A percentile compares a stretch with the other conserved stretches of the same genome.
phyloP scores from a whole-genome alignment of 2,113 vertebrate species.

The Felis chaus region DNA sequence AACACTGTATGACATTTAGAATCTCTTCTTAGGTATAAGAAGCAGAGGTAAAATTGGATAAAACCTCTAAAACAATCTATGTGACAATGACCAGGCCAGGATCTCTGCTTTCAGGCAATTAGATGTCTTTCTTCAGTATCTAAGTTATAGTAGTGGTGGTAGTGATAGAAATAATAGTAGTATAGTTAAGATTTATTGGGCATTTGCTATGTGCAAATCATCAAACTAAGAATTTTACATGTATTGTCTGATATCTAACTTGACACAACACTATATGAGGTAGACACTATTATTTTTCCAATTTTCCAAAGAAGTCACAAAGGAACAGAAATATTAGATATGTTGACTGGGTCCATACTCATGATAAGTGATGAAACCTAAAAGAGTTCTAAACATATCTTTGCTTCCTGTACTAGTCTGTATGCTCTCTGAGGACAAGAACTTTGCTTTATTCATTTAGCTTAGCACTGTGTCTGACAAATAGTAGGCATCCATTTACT shows the following conservation, averaged over 20 bases:
- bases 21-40: background rate
- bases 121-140: background rate
- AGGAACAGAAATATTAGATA: background rate
- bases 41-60: background rate
- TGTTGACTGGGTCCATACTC: background rate
- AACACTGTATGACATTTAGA: background rate
- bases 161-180: background rate
- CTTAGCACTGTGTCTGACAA: background rate
- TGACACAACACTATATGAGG: background rate
- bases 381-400: background rate
- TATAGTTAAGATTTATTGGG: background rate
- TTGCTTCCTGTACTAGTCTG: background rate
- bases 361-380: background rate
- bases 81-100: background rate
- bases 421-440: background rate
- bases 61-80: background rate
- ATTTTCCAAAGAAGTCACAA: constrained; percentile 24
- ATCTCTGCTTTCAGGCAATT: background rate
- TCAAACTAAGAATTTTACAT: background rate
- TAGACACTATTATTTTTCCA: constrained; percentile 2
- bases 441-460: background rate
- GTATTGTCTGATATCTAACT: background rate
- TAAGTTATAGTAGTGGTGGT: background rate
- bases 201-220: background rate
- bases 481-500: background rate